Base-by-base conservation (phyloP, 1,140 invertebrate species). In the Brachionus rubens region DNA sequence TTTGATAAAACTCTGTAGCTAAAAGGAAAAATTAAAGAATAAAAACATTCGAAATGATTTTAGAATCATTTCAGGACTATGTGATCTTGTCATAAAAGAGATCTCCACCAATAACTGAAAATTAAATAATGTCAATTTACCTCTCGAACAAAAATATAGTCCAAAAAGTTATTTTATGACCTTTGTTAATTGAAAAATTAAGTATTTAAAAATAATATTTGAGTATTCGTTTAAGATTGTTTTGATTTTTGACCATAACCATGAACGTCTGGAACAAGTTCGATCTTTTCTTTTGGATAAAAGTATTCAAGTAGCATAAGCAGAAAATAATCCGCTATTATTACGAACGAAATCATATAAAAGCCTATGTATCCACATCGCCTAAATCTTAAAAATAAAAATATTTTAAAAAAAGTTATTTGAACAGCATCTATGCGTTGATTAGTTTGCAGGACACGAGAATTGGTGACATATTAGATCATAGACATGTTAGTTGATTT, bases 301-400 rank as follows among this genome's bases (percentile, higher is more conserved):
- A 72, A 36, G 33, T 6, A 72, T 21, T 72, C 68, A 12, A 72
- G 6, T 14, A 72, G 4, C 30, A 40, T 4, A 10, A 72, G 9
- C 0, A 72, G 68, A 5, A 72, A 54, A 54, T 6, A 72, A 54
- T 72, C 46, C 0, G 24, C 30, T 12, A 72, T 16, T 14, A 50
- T 50, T 72, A 72, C 40, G 24, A 72, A 72, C 4, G 68, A 21
- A 14, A 72, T 72, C 14, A 50, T 19, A 41, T 28, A 72, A 26
- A 72, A 72, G 26, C 68, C 68, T 1, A 72, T 30, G 30, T 52
- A 72, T 36, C 68, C 68, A 41, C 68, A 72, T 72, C 68, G 16
- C 24, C 36, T 54, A 33, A 72, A 72, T 47, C 68, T 72, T 9
- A 47, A 72, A 72, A 72, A 1, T 24, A 7, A 19, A 40, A 65